These are phyloP conservation scores for Melinaea menophilus DNA, from an alignment of 2,888 invertebrate species.

Conservation along the genomic window DNA sequence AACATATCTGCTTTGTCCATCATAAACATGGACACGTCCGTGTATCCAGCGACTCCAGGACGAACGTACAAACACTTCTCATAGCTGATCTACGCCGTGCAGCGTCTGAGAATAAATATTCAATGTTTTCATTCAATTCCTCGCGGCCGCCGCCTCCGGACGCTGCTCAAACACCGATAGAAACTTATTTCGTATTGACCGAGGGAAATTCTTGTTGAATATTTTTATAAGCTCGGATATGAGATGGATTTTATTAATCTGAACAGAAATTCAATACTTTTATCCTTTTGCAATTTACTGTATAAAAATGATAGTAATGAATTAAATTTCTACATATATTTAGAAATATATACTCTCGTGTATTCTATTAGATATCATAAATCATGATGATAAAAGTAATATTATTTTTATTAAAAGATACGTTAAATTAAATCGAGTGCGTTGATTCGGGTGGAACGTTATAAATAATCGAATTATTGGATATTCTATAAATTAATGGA, in stretches of 20 bases:
- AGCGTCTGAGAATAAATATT: constrained; percentile 54
- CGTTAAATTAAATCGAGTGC: constrained; percentile 8
- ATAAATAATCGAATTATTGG: constrained; percentile 11
- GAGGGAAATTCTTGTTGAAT: constrained; percentile 11
- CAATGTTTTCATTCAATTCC: constrained; percentile 74
- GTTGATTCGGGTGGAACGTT: constrained; percentile 5
- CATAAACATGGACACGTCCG: too few species aligned
- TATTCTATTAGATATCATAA: too few species aligned
- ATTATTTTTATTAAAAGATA: constrained; percentile 13
- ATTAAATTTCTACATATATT: too few species aligned
- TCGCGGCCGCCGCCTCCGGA: constrained; percentile 39
- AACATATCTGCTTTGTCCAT: too few species aligned
- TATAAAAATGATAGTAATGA: too few species aligned
- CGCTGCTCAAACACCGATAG: constrained; percentile 33
- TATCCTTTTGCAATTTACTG: not conserved
- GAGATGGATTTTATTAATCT: constrained; percentile 7
- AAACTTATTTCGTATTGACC: constrained; percentile 19
- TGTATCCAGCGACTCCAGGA: too few species aligned
- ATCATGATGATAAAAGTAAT: not conserved
- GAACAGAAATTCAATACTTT: not conserved
- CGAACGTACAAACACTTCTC: constrained; percentile 1
- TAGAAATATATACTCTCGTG: too few species aligned
- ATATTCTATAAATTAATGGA: constrained; percentile 1
- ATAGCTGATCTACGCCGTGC: constrained; percentile 12
- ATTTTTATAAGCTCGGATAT: constrained; percentile 7